phyloP scores from a whole-genome alignment of 2,888 invertebrate genomes.

The Leptothorax acervorum region DNA sequence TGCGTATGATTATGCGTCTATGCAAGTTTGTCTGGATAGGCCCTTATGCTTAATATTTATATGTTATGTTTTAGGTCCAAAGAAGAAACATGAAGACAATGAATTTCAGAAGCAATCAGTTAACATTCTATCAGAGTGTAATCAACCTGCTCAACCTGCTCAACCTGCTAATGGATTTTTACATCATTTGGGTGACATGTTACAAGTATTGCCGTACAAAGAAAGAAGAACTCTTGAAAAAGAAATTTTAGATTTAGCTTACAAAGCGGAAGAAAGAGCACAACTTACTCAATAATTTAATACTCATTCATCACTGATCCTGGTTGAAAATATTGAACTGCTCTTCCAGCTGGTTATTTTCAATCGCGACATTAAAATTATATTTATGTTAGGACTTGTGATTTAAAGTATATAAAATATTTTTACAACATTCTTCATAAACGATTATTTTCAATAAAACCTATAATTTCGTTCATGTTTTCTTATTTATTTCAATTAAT shows the following conservation, averaged over 20 bases:
- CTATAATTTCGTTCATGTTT: background rate
- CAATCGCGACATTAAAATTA: too few species aligned
- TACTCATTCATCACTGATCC: background rate
- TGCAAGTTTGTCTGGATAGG: too few species aligned
- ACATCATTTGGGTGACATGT: background rate
- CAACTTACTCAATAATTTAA: background rate
- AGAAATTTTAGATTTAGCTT: background rate
- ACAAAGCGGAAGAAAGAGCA: background rate
- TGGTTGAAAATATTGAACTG: too few species aligned
- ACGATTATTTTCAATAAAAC: too few species aligned
- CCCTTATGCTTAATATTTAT: too few species aligned
- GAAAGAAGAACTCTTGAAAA: background rate
- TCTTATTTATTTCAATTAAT: background rate
- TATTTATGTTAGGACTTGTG: too few species aligned
- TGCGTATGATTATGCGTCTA: too few species aligned
- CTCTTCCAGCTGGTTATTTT: too few species aligned
- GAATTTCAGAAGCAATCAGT: background rate
- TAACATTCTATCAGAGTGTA: background rate
- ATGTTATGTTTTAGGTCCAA: constrained; percentile 9
- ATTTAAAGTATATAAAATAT: background rate
- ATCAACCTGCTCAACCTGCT: too few species aligned
- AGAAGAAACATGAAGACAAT: background rate
- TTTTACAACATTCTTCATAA: too few species aligned
- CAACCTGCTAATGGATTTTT: background rate
- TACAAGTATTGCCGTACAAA: background rate